These are phyloP conservation scores for Yponomeuta cagnagella DNA, from an alignment of 2,888 invertebrate species.

Conservation along the genomic window DNA sequence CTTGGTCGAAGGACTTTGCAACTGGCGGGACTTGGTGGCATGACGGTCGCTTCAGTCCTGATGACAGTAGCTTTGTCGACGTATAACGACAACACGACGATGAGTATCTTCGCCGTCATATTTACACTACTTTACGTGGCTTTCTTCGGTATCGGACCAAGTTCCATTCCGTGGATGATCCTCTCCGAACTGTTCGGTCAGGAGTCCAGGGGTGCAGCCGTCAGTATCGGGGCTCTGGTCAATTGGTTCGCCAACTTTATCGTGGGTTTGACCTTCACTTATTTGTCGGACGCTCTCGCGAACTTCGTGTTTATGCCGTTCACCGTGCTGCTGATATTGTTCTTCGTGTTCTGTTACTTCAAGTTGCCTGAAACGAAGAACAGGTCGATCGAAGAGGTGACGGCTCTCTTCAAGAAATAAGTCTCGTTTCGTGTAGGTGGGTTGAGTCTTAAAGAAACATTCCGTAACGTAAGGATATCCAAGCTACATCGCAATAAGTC, in stretches of 20 bases:
- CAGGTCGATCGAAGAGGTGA: conserved; percentile 67
- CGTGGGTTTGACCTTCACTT: conserved; percentile 65
- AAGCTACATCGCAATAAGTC: conserved; percentile 41
- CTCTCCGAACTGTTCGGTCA: conserved; percentile 69
- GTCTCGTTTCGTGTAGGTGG: conserved; percentile 20
- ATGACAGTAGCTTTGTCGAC: conserved; percentile 77
- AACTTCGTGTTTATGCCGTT: conserved; percentile 66
- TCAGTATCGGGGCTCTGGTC: conserved; percentile 66
- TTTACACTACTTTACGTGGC: conserved; percentile 69
- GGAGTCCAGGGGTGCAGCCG: conserved; percentile 65
- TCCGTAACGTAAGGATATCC: conserved; percentile 30
- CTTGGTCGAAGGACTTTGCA: conserved; percentile 82
- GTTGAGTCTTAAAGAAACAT: not conserved
- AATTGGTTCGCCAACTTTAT: conserved; percentile 73
- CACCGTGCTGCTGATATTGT: conserved; percentile 58
- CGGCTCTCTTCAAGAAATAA: conserved; percentile 66
- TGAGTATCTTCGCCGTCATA: conserved; percentile 66
- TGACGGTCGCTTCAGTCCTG: conserved; percentile 82
- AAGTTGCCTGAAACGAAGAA: conserved; percentile 72
- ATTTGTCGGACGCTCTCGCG: conserved; percentile 49
- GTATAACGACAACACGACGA: conserved; percentile 52
- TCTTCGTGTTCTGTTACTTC: conserved; percentile 64
- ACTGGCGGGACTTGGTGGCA: conserved; percentile 81
- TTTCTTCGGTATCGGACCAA: conserved; percentile 69
- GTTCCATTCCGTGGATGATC: conserved; percentile 74